phyloP scores from a whole-genome alignment of 1,140 invertebrate genomes.

The Drosophila triauraria region DNA sequence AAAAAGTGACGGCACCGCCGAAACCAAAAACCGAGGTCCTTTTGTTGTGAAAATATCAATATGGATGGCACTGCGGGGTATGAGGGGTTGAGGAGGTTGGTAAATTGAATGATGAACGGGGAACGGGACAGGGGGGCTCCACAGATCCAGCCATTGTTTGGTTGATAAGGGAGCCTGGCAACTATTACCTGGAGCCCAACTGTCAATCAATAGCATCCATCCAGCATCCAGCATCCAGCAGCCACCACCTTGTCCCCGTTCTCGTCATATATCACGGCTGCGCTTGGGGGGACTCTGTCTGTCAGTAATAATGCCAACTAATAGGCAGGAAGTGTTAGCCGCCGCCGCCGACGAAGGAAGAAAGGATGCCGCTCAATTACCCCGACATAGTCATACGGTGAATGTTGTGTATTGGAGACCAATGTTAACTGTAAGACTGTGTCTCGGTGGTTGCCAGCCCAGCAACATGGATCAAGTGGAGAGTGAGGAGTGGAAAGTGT shows the following conservation, averaged over 20 bases:
- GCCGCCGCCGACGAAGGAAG: slow-evolving; percentile 23
- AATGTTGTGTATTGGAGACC: slow-evolving; percentile 85
- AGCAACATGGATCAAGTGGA: slow-evolving; percentile 36
- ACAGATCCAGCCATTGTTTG: slow-evolving; percentile 46
- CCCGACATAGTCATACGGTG: slow-evolving; percentile 85
- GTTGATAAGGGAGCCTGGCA: slow-evolving; percentile 45
- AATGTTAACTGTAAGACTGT: slow-evolving; percentile 86
- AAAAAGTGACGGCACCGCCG: slow-evolving; percentile 20
- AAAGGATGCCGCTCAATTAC: slow-evolving; percentile 78
- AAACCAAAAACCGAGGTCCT: slow-evolving; percentile 22
- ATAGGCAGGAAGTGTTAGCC: slow-evolving; percentile 66
- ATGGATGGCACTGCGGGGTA: background rate
- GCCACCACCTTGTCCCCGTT: slow-evolving; percentile 1
- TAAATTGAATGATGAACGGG: slow-evolving; percentile 74
- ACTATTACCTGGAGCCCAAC: slow-evolving; percentile 52
- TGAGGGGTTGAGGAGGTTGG: background rate
- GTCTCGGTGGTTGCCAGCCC: slow-evolving; percentile 82
- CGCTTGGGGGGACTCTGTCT: slow-evolving; percentile 25
- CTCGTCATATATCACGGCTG: slow-evolving; percentile 24
- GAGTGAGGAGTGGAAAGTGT: too few relatives aligned
- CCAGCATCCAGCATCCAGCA: background rate
- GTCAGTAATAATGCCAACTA: slow-evolving; percentile 61
- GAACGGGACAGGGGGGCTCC: background rate
- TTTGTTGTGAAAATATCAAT: slow-evolving; percentile 48
- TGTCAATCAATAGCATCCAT: slow-evolving; percentile 46